Evolutionary conservation across 2,113 vertebrate genomes (phyloP), one percentile per base, ranked within the genome.

Genomic region (Martes martes): DNA sequence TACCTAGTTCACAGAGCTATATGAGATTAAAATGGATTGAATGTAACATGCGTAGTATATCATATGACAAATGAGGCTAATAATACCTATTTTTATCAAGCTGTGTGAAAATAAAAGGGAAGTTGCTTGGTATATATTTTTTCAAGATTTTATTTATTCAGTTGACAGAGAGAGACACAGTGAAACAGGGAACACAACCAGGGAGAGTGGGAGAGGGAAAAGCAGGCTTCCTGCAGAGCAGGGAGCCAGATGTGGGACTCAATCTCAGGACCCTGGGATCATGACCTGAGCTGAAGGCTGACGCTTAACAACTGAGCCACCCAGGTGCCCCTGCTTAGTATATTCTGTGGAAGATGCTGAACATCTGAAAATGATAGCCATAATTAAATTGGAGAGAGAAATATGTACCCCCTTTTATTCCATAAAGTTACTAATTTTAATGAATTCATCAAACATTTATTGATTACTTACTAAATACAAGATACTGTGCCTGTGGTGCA

Each of bases 301-400:
- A 61, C 3, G 23, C 59, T 61, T 26, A 61, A 26, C 23, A 10
- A 61, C 23, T 61, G 59, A 61, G 10, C 59, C 59, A 61, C 59
- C 59, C 59, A 61, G 59, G 59, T 7, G 7, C 24, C 59, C 59
- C 59, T 81, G 33, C 19, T 65, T 91, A 95, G 23, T 65, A 42
- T 94, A 65, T 92, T 94, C 26, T 73, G 36, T 89, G 76, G 23
- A 39, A 65, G 24, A 79, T 86, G 28, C 52, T 94, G 50, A 63
- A 63, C 7, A 63, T 81, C 39, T 96, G 88, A 94, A 95, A 82
- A 96, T 89, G 36, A 95, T 88, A 76, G 47, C 31, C 67, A 45
- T 94, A 86, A 79, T 96, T 90, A 93, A 90, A 76, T 91, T 67
- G n/a, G 31, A 59, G 33, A 84, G 19, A 71, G 28, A 91, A 86